Evolutionary conservation across 2,888 invertebrate species (phyloP), one percentile per base, ranked within the genome.

Genomic region (Acrobasis suavella): DNA sequence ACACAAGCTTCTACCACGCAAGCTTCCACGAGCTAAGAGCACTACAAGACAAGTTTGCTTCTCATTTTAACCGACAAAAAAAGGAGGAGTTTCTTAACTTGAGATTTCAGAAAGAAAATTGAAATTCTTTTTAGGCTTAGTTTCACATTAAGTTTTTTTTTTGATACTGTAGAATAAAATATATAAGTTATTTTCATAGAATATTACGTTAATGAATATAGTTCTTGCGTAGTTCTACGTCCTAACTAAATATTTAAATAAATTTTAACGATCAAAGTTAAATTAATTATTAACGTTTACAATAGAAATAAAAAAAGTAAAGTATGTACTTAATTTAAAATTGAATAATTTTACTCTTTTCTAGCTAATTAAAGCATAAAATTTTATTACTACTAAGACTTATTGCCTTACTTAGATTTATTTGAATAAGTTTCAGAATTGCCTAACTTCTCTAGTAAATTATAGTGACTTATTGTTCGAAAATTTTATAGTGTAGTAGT

Each of bases 11-110:
- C 32, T 7, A 7, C 2, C n/a, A 46, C n/a, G n/a, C 46, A 12
- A 12, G 32, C 2, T 32, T 6, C 32, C 32, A 7, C 2, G 51
- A 51, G 52, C 12, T 22, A 42, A 56, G 56, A 42, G 15, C 22
- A 42, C 56, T 56, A 22, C 56, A 56, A 17, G 17, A 42, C 10
- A 52, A 12, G 46, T 46, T 46, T 46, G n/a, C 46, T 46, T 46
- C n/a, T 46, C 46, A 46, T 14, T 14, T 46, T 14, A 46, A 46
- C 46, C 46, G 46, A 46, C 46, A 46, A 46, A 46, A n/a, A 46
- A 46, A n/a, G 10, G n/a, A 7, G n/a, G 32, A 32, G 32, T 32
- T 32, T 32, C 32, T 32, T 32, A 32, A 32, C 32, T 32, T 32
- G 5, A 32, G 32, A 7, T 8, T 32, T 32, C 32, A 32, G 32